These are phyloP conservation scores for Vireo griseus DNA, from an alignment of 2,797 vertebrate species.

Conservation along the genomic window DNA sequence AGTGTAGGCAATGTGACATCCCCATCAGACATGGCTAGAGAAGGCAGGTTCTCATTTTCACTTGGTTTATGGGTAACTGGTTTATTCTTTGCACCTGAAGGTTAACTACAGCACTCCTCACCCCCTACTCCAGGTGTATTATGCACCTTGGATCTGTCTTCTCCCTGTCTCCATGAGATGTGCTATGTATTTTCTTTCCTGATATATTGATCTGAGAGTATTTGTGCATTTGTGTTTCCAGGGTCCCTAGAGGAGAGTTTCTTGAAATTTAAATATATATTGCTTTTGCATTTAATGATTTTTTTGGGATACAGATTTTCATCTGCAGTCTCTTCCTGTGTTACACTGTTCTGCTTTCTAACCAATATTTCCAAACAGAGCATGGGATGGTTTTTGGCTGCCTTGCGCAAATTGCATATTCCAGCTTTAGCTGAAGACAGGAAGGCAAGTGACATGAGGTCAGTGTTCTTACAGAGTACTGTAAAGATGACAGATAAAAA, in stretches of 20 bases:
- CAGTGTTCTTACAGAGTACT: not conserved
- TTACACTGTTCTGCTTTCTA: not conserved
- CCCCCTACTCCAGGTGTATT: not conserved
- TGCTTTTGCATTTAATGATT: conserved; percentile 5
- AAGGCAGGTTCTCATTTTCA: not conserved
- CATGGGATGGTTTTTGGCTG: not conserved
- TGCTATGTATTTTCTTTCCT: not conserved
- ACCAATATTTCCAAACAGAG: not conserved
- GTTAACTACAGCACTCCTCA: not conserved
- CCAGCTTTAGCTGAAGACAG: not conserved
- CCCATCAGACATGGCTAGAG: not conserved
- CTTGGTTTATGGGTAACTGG: not conserved
- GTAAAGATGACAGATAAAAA: not conserved
- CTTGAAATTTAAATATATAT: conserved; percentile 18
- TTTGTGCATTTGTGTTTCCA: not conserved
- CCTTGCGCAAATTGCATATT: not conserved
- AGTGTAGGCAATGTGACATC: not conserved
- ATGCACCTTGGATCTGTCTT: not conserved
- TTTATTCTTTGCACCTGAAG: not conserved
- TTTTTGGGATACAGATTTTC: not conserved
- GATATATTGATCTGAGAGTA: not conserved
- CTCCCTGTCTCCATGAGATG: not conserved
- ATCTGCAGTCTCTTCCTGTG: not conserved
- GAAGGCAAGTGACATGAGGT: not conserved
- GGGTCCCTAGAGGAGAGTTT: not conserved